A percentile compares a stretch with the other conserved stretches of the same genome.
phyloP scores from a whole-genome alignment of 2,888 invertebrate species.

The Ophion costatus region DNA sequence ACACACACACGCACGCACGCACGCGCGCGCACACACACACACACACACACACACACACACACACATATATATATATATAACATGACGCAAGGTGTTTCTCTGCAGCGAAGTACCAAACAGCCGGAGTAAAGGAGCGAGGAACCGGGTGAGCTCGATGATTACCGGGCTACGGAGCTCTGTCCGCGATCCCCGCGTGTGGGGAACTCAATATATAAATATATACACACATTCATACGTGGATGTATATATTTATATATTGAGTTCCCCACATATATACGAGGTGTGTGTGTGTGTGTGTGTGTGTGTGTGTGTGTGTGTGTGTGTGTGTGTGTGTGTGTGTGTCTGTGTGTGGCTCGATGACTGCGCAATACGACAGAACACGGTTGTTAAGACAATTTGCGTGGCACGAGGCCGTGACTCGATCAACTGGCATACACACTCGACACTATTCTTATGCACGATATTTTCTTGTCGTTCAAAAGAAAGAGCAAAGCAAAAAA shows the following conservation, averaged over 20 bases:
- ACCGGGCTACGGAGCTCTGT: conserved; percentile 44
- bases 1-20: too few species aligned
- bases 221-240: too few species aligned
- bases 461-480: conserved; percentile 6
- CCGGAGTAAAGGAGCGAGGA: conserved; percentile 39
- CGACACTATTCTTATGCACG: conserved; percentile 33
- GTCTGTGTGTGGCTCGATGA: conserved; percentile 68
- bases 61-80: not conserved
- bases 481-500: not conserved
- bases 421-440: conserved; percentile 44
- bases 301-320: too few species aligned
- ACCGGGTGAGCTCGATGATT: conserved; percentile 50
- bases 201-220: conserved; percentile 28
- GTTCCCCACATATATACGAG: conserved; percentile 38
- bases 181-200: conserved; percentile 46
- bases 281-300: too few species aligned
- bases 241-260: conserved; percentile 28
- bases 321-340: conserved; percentile 22
- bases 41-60: too few species aligned
- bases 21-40: too few species aligned
- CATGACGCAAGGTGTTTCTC: conserved; percentile 76
- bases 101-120: conserved; percentile 56
- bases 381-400: conserved; percentile 76
- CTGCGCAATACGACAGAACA: conserved; percentile 71
- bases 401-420: conserved; percentile 78